Evolutionary conservation across 2,888 invertebrate species (phyloP).

Genomic region (Mellilla xanthometata): DNA sequence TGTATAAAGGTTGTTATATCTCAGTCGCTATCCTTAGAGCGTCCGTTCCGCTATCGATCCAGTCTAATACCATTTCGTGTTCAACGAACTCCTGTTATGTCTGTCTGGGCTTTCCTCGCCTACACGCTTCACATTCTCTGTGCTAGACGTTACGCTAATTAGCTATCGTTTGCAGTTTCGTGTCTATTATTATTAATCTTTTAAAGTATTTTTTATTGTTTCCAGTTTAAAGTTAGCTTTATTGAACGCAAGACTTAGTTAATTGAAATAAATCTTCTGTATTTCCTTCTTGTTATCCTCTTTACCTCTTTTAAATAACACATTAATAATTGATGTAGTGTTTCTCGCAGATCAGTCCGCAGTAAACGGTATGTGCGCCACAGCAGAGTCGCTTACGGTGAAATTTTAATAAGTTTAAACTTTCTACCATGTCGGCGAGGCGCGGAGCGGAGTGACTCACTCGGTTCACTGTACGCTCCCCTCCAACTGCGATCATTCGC

Average conservation of each 20-base stretch:
- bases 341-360: conserved; percentile 45
- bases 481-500: conserved; percentile 39
- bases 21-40: conserved; percentile 15
- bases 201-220: no score
- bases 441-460: conserved; percentile 46
- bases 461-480: conserved; percentile 62
- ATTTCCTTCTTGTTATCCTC: no score
- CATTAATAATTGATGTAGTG: neutral
- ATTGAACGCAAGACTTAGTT: no score
- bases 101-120: conserved; percentile 20
- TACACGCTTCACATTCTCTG: conserved; percentile 6
- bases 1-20: conserved; percentile 5
- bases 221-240: no score
- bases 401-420: conserved; percentile 76
- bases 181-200: neutral
- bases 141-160: conserved; percentile 8
- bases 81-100: conserved; percentile 26
- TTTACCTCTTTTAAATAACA: no score
- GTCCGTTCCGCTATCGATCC: conserved; percentile 28
- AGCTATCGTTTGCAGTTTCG: conserved; percentile 3
- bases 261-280: no score
- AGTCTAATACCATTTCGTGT: conserved; percentile 30
- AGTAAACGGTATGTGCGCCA: conserved; percentile 50
- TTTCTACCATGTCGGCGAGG: conserved; percentile 60
- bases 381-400: conserved; percentile 63